Evolutionary conservation across 1,140 invertebrate species (phyloP).

Genomic region (Palaemon carinicauda): DNA sequence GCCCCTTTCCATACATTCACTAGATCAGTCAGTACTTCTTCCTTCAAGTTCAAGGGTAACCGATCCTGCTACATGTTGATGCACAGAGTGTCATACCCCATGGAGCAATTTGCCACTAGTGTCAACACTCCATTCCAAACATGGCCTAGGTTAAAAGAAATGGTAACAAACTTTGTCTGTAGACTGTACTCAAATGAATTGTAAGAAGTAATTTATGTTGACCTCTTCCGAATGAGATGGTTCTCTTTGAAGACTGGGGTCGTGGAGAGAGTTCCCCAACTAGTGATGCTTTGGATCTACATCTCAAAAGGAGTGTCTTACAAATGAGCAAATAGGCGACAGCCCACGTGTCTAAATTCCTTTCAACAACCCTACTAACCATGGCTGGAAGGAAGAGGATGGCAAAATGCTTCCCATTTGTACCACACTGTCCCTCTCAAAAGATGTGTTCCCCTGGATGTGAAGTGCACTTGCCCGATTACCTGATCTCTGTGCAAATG

Average conservation of each 20-base stretch:
- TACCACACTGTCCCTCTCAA: constrained; percentile 16
- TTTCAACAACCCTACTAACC: neutral
- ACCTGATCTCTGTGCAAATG: constrained; percentile 6
- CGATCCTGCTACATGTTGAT: constrained; percentile 25
- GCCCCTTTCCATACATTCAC: constrained; percentile 35
- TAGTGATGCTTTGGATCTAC: neutral
- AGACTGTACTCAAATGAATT: constrained; percentile 8
- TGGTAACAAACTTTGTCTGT: neutral
- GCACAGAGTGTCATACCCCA: neutral
- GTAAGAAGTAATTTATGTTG: neutral
- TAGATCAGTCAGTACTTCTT: constrained; percentile 28
- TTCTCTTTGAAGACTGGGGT: neutral
- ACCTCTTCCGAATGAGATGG: constrained; percentile 1
- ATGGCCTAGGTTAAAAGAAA: constrained; percentile 18
- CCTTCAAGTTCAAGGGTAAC: constrained; percentile 40
- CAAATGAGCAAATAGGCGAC: constrained; percentile 12
- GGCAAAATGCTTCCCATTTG: neutral
- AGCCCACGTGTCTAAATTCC: neutral
- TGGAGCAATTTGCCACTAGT: neutral
- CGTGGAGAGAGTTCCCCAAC: neutral
- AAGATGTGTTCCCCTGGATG: neutral
- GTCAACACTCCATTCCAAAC: neutral
- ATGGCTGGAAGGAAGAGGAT: constrained; percentile 1
- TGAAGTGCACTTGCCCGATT: constrained; percentile 9
- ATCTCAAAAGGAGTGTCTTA: constrained; percentile 15